phyloP scores from a whole-genome alignment of 2,888 invertebrate genomes.

The Agrochola lota region DNA sequence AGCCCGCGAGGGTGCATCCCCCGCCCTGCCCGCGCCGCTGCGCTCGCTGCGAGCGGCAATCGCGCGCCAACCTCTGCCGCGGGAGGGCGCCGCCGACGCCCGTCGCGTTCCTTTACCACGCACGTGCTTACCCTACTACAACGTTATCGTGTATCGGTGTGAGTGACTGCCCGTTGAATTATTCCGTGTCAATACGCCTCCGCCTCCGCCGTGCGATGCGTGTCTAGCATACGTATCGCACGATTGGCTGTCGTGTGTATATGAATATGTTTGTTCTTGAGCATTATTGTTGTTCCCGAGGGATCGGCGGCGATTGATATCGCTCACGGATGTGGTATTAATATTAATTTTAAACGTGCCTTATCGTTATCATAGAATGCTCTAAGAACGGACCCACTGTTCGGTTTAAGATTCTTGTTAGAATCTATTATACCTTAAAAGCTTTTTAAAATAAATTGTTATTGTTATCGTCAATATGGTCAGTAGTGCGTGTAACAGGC shows the following conservation, averaged over 20 bases:
- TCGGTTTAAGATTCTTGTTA: slow-evolving; percentile 58
- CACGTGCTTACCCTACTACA: slow-evolving; percentile 81
- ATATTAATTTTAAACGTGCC: slow-evolving; percentile 75
- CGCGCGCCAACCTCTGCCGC: slow-evolving; percentile 88
- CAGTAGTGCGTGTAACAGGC: slow-evolving; percentile 50
- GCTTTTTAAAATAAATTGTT: slow-evolving; percentile 45
- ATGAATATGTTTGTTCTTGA: slow-evolving; percentile 86
- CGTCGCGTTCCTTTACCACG: slow-evolving; percentile 72
- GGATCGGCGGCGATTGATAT: slow-evolving; percentile 82
- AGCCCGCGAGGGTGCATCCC: slow-evolving; percentile 83
- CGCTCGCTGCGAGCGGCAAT: slow-evolving; percentile 79
- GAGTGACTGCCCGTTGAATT: slow-evolving; percentile 83
- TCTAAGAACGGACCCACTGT: slow-evolving; percentile 40
- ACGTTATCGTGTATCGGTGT: slow-evolving; percentile 78
- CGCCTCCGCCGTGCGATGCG: slow-evolving; percentile 80
- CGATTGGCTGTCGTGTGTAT: slow-evolving; percentile 80
- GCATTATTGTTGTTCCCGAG: slow-evolving; percentile 83
- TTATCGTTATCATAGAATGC: slow-evolving; percentile 65
- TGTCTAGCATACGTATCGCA: slow-evolving; percentile 83
- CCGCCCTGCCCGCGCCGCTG: slow-evolving; percentile 78
- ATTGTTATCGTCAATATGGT: slow-evolving; percentile 59
- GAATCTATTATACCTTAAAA: slow-evolving; percentile 53
- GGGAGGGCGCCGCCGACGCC: slow-evolving; percentile 85
- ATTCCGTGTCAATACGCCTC: slow-evolving; percentile 85
- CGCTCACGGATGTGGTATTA: slow-evolving; percentile 77